phyloP scores from a whole-genome alignment of 2,113 vertebrate genomes.

The Sylvietta virens region DNA sequence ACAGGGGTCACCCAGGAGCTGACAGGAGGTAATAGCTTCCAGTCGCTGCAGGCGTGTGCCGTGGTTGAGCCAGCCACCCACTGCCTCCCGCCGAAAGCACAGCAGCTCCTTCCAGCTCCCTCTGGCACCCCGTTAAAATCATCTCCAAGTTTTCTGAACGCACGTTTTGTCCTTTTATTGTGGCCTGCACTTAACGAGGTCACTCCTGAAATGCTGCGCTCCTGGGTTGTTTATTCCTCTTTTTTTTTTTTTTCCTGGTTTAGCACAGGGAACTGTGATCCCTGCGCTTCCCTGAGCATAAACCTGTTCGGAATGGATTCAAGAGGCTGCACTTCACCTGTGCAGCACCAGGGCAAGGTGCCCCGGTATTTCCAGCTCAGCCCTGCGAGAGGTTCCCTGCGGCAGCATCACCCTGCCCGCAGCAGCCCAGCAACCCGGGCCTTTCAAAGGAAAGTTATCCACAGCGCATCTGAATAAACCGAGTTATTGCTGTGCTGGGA shows the following conservation, averaged over 20 bases:
- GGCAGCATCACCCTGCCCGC: neutral
- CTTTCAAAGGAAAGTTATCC: no score
- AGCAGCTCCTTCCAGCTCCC: neutral
- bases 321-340: neutral
- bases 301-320: neutral
- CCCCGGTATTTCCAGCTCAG: neutral
- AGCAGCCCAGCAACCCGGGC: neutral
- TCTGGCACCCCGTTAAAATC: accelerated
- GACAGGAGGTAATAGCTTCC: neutral
- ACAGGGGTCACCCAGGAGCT: neutral
- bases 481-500: neutral
- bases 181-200: neutral
- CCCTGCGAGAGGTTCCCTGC: neutral
- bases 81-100: neutral
- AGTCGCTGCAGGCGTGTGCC: neutral
- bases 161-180: neutral
- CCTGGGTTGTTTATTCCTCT: accelerated
- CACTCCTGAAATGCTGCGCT: neutral
- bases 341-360: neutral
- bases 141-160: neutral
- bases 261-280: neutral
- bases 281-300: neutral
- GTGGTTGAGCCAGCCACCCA: neutral
- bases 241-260: neutral
- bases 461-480: accelerated